These are phyloP conservation scores for Drosophila siamana DNA, from an alignment of 2,888 invertebrate genomes.

Conservation along the genomic window DNA sequence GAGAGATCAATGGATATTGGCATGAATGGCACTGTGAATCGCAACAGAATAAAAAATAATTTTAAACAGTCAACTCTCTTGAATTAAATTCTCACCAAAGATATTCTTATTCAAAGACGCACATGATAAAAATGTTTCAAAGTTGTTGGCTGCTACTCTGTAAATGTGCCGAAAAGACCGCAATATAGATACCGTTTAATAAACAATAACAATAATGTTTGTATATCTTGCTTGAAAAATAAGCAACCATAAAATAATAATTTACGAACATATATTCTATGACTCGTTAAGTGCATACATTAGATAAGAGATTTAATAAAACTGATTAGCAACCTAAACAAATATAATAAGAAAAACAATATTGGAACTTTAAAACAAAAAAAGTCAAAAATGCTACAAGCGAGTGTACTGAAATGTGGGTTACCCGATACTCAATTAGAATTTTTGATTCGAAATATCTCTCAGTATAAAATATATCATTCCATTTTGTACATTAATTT, in stretches of 20 bases:
- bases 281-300: conserved; percentile 5
- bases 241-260: conserved; percentile 5
- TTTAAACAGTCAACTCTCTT: not conserved
- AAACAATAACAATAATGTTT: conserved; percentile 33
- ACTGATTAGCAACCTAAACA: not conserved
- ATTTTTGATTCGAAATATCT: no score
- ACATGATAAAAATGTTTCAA: conserved; percentile 30
- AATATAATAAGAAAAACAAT: not conserved
- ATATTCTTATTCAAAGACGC: conserved; percentile 10
- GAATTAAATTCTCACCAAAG: not conserved
- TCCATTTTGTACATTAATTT: no score
- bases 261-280: not conserved
- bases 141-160: conserved; percentile 19
- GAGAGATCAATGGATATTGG: not conserved
- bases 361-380: no score
- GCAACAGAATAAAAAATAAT: not conserved
- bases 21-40: conserved; percentile 1
- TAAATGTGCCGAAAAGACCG: conserved; percentile 52
- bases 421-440: no score
- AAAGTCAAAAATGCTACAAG: no score
- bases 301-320: not conserved
- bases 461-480: no score
- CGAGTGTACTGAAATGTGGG: no score
- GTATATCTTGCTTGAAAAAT: conserved; percentile 15
- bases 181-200: conserved; percentile 60